phyloP scores from a whole-genome alignment of 1,140 invertebrate species.

The Chironomus tepperi region DNA sequence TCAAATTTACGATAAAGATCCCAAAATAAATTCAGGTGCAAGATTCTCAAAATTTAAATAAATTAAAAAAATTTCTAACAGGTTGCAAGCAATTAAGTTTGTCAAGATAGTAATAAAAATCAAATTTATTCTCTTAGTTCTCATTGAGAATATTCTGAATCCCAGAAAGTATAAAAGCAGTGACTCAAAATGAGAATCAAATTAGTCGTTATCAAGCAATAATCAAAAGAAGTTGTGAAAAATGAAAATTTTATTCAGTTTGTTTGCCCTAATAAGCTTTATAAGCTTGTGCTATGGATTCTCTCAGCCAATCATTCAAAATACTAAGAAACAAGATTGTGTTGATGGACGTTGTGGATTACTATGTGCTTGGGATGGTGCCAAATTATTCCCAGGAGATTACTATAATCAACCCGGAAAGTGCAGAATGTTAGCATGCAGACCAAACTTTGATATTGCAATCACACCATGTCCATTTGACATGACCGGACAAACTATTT shows the following conservation, averaged over 20 bases:
- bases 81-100: too few relatives aligned
- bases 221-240: background rate
- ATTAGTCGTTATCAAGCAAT: background rate
- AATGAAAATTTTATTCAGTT: background rate
- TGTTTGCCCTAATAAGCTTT: background rate
- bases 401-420: background rate
- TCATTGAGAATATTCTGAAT: too few relatives aligned
- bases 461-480: conserved; percentile 15
- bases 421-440: background rate
- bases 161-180: too few relatives aligned
- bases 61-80: too few relatives aligned
- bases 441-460: background rate
- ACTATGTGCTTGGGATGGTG: background rate
- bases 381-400: background rate
- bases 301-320: background rate
- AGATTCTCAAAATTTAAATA: too few relatives aligned
- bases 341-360: background rate
- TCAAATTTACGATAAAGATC: too few relatives aligned
- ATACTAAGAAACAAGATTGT: background rate
- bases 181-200: background rate
- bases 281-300: background rate
- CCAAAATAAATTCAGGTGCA: too few relatives aligned
- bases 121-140: too few relatives aligned
- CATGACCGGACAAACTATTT: background rate
- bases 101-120: too few relatives aligned